Evolutionary conservation across 1,140 invertebrate genomes (phyloP).

Genomic region (Eulimnadia texana): DNA sequence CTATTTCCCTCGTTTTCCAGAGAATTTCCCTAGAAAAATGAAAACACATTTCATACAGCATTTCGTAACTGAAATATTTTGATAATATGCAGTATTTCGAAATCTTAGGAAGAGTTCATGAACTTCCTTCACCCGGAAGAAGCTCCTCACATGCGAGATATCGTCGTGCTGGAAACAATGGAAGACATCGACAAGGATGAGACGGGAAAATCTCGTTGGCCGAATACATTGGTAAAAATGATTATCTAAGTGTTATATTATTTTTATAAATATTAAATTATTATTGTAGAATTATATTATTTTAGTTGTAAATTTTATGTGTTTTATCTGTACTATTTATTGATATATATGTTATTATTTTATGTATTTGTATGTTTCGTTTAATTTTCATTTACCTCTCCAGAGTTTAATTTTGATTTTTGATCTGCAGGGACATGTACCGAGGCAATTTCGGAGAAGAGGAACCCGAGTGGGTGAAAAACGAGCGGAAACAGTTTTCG

Average conservation of each 20-base stretch:
- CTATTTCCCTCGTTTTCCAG: too few species aligned
- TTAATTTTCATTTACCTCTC: too few species aligned
- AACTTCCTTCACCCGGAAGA: conserved; percentile 95
- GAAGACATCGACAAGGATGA: conserved; percentile 96
- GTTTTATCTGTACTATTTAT: too few species aligned
- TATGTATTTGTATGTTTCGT: too few species aligned
- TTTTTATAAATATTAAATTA: too few species aligned
- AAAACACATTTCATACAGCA: too few species aligned
- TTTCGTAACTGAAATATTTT: too few species aligned
- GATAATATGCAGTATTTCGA: too few species aligned
- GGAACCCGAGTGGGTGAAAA: conserved; percentile 91
- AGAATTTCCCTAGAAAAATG: too few species aligned
- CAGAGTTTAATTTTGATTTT: neutral
- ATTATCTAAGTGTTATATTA: neutral
- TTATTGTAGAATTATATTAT: too few species aligned
- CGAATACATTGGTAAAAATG: conserved; percentile 39
- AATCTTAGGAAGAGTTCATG: conserved; percentile 60
- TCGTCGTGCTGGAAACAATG: conserved; percentile 87
- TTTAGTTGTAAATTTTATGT: too few species aligned
- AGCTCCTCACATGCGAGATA: conserved; percentile 69
- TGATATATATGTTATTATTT: too few species aligned
- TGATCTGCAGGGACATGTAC: conserved; percentile 59
- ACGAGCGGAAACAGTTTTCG: conserved; percentile 83
- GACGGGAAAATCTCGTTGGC: conserved; percentile 56
- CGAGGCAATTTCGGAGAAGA: conserved; percentile 48